phyloP scores from a whole-genome alignment of 1,140 invertebrate species.

The Meloidogyne floridensis region DNA sequence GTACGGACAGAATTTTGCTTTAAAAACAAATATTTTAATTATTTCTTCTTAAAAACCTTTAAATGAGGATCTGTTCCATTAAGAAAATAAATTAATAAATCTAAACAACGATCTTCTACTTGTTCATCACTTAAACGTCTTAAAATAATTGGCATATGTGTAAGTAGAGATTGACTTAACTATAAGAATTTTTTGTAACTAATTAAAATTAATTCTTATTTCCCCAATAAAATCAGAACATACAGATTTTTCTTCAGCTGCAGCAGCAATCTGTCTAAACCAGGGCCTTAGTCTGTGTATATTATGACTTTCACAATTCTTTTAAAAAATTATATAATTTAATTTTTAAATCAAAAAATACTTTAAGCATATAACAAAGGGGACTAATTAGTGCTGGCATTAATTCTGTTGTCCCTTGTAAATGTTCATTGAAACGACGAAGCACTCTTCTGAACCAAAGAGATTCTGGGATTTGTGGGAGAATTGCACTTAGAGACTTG shows the following conservation, averaged over 20 bases:
- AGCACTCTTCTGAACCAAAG: slow-evolving; percentile 60
- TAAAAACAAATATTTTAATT: slow-evolving; percentile 36
- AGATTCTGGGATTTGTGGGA: slow-evolving; percentile 59
- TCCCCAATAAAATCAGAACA: neutral
- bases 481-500: slow-evolving; percentile 49
- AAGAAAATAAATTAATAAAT: slow-evolving; percentile 41
- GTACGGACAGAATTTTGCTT: slow-evolving; percentile 57
- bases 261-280: slow-evolving; percentile 58
- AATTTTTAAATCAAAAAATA: slow-evolving; percentile 6
- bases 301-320: slow-evolving; percentile 59
- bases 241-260: slow-evolving; percentile 33
- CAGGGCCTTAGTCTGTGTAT: slow-evolving; percentile 60
- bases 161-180: slow-evolving; percentile 44
- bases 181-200: neutral
- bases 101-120: slow-evolving; percentile 52
- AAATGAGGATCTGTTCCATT: slow-evolving; percentile 46
- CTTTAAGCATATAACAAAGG: slow-evolving; percentile 55
- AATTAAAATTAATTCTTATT: too few species aligned
- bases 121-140: slow-evolving; percentile 50
- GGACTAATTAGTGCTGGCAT: slow-evolving; percentile 55
- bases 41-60: slow-evolving; percentile 35
- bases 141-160: slow-evolving; percentile 49
- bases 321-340: neutral
- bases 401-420: slow-evolving; percentile 53
- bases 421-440: slow-evolving; percentile 60